phyloP scores from a whole-genome alignment of 1,140 invertebrate genomes.

The Scaptomyza graminum region DNA sequence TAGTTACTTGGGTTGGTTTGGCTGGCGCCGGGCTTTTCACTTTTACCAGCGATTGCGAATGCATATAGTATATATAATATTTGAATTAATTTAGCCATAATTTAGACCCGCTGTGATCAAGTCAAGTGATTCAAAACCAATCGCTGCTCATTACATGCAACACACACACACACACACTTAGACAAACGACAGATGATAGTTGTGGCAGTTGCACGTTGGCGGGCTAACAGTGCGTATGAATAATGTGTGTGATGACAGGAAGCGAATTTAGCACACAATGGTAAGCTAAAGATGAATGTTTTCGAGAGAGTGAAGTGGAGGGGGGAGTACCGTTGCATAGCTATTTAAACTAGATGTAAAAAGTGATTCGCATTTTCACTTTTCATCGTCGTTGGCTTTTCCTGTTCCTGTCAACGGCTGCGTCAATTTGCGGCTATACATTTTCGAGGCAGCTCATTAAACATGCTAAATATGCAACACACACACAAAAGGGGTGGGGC shows the following conservation, averaged over 20 bases:
- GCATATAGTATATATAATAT: conserved; percentile 14
- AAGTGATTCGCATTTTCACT: conserved; percentile 73
- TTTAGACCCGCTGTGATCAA: conserved; percentile 24
- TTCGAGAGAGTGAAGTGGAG: neutral
- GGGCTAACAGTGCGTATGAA: conserved; percentile 74
- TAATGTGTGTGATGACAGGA: conserved; percentile 69
- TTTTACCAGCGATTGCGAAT: conserved; percentile 49
- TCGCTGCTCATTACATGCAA: conserved; percentile 23
- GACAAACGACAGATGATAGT: conserved; percentile 17
- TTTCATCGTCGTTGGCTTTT: conserved; percentile 51
- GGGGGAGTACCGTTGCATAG: neutral
- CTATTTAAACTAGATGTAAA: conserved; percentile 42
- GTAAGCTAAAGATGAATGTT: neutral
- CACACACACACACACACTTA: neutral
- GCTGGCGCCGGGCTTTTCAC: conserved; percentile 53
- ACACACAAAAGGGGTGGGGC: neutral
- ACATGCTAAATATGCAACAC: conserved; percentile 58
- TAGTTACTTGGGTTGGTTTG: conserved; percentile 12
- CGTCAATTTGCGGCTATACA: conserved; percentile 60
- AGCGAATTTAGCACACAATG: conserved; percentile 77
- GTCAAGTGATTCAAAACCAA: conserved; percentile 21
- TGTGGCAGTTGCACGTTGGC: conserved; percentile 37
- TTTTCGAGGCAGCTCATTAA: conserved; percentile 72
- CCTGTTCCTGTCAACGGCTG: conserved; percentile 54
- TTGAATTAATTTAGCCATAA: conserved; percentile 72